A percentile compares a stretch with the other conserved stretches of the same genome.
phyloP scores from a whole-genome alignment of 2,888 invertebrate genomes.

The Priocnemis perturbator region DNA sequence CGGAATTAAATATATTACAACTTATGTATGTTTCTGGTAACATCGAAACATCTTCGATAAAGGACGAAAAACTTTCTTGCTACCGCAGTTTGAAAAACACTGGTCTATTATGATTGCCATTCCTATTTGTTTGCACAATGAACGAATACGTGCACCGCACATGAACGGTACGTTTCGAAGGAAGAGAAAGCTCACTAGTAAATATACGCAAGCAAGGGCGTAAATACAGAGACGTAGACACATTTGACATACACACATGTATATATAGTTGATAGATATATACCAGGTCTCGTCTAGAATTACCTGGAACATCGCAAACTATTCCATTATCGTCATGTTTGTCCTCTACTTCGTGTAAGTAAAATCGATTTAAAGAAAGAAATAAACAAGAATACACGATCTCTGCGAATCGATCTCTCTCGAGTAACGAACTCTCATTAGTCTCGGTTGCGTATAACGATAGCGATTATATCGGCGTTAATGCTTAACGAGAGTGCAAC shows the following conservation, averaged over 20 bases:
- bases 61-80: not conserved
- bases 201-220: not conserved
- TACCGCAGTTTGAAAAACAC: not conserved
- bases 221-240: slow-evolving; percentile 11
- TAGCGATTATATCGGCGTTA: not conserved
- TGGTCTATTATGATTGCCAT: not conserved
- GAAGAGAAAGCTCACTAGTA: too few relatives aligned
- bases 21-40: too few relatives aligned
- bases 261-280: slow-evolving; percentile 2
- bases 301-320: too few relatives aligned
- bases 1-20: too few relatives aligned
- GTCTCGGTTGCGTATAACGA: slow-evolving; percentile 19
- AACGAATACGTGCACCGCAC: too few relatives aligned
- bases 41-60: too few relatives aligned
- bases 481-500: slow-evolving; percentile 1
- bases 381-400: slow-evolving; percentile 8
- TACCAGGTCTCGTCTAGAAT: too few relatives aligned
- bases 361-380: slow-evolving; percentile 22
- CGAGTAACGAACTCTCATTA: slow-evolving; percentile 18
- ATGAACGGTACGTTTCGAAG: too few relatives aligned
- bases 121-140: too few relatives aligned
- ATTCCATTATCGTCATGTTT: too few relatives aligned
- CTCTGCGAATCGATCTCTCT: slow-evolving; percentile 33
- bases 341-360: too few relatives aligned
- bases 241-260: slow-evolving; percentile 10